Percentiles rank a stretch among this genome's conserved stretches.
These are phyloP conservation scores for Lobophora halterata DNA, from an alignment of 2,888 invertebrate genomes.

Conservation along the genomic window DNA sequence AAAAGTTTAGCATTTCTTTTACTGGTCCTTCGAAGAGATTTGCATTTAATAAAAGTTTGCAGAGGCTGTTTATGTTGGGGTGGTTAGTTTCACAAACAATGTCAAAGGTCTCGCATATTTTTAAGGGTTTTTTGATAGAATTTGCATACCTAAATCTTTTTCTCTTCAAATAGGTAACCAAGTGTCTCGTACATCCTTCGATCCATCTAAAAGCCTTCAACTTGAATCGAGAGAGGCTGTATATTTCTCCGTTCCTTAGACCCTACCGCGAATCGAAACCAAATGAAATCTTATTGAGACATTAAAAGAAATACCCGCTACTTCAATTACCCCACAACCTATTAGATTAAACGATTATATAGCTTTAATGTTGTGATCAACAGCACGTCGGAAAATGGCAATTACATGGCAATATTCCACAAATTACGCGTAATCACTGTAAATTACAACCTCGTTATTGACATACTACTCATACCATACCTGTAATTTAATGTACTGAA, in stretches of 20 bases:
- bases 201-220: too few species aligned
- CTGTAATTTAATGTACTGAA: too few species aligned
- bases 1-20: conserved; percentile 59
- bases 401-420: conserved; percentile 30
- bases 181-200: too few species aligned
- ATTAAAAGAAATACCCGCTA: conserved; percentile 12
- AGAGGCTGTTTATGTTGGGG: conserved; percentile 19
- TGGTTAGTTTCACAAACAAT: conserved; percentile 9
- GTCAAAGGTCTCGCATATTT: too few species aligned
- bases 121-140: too few species aligned
- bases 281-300: conserved; percentile 5
- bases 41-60: conserved; percentile 49
- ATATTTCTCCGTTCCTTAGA: too few species aligned
- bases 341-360: conserved; percentile 12
- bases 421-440: conserved; percentile 29
- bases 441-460: conserved; percentile 30
- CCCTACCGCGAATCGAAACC: background rate
- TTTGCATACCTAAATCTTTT: too few species aligned
- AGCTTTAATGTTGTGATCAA: conserved; percentile 25
- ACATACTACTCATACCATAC: too few species aligned
- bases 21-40: conserved; percentile 39
- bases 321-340: conserved; percentile 9
- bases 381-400: conserved; percentile 31
- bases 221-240: too few species aligned
- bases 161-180: too few species aligned